Percentiles rank a stretch among this genome's conserved stretches.
These are phyloP conservation scores for Lithosia quadra DNA, from an alignment of 2,888 invertebrate species.

Conservation along the genomic window DNA sequence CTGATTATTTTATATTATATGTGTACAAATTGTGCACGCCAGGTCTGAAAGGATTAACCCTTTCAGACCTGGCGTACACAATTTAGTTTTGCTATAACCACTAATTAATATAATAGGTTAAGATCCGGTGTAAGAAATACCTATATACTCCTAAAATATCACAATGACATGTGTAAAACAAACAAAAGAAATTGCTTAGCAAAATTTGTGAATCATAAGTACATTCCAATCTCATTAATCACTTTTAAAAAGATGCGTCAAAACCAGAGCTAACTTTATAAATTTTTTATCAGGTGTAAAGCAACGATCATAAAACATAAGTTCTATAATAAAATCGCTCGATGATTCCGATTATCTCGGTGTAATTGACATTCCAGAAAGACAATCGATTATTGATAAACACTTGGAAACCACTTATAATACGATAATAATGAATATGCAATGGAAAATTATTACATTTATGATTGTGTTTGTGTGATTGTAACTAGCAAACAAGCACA, in stretches of 20 bases:
- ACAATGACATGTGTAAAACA: too few species aligned
- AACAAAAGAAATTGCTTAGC: too few species aligned
- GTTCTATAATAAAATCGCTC: constrained; percentile 21
- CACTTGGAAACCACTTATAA: constrained; percentile 24
- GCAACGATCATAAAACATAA: constrained; percentile 26
- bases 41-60: too few species aligned
- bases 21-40: too few species aligned
- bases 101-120: too few species aligned
- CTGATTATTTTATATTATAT: too few species aligned
- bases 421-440: constrained; percentile 40
- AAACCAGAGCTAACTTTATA: constrained; percentile 5
- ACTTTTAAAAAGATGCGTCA: neutral
- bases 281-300: constrained; percentile 18
- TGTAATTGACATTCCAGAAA: constrained; percentile 36
- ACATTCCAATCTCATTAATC: neutral
- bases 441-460: constrained; percentile 39
- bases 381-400: constrained; percentile 37
- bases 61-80: too few species aligned
- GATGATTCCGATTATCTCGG: constrained; percentile 29
- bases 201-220: neutral
- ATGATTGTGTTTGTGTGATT: constrained; percentile 3
- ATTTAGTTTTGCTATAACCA: too few species aligned
- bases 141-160: too few species aligned
- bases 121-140: too few species aligned
- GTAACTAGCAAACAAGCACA: neutral